These are phyloP conservation scores for Burhinus oedicnemus DNA, from an alignment of 2,113 vertebrate species.

Conservation along the genomic window DNA sequence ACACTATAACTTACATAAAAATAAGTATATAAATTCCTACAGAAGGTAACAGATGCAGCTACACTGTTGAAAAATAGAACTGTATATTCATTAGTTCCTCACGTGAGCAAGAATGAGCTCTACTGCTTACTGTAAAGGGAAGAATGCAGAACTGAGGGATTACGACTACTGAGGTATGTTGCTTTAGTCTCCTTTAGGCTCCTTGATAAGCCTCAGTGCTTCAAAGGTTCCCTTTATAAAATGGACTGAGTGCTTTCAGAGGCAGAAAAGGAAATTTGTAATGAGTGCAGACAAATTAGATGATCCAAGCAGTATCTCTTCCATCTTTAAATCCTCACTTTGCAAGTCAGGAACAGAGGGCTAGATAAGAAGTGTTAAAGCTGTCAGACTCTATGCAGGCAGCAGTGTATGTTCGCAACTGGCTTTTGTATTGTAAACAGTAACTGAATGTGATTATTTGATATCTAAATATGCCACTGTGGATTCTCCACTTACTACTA, in stretches of 20 bases:
- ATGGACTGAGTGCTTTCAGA: not conserved
- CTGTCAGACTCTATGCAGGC: not conserved
- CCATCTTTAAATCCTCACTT: not conserved
- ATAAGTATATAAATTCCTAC: not conserved
- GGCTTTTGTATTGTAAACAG: conserved; percentile 8
- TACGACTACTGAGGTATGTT: not conserved
- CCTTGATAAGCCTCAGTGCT: not conserved
- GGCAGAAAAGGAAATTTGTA: conserved; percentile 19
- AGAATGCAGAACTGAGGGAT: not conserved
- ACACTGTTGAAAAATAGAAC: not conserved
- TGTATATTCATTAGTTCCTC: not conserved
- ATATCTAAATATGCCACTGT: conserved; percentile 18
- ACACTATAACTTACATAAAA: not conserved
- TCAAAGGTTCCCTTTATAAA: not conserved
- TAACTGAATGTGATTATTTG: conserved; percentile 13
- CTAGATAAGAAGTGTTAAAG: conserved; percentile 24
- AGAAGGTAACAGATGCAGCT: not conserved
- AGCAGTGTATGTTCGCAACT: not conserved
- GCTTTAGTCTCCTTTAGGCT: not conserved
- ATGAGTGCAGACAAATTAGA: conserved; percentile 32
- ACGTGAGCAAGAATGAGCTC: not conserved
- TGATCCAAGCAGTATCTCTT: not conserved
- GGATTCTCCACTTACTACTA: conserved; percentile 8
- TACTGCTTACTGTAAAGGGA: not conserved
- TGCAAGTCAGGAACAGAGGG: conserved; percentile 5